These are phyloP conservation scores for Agapostemon virescens DNA, from an alignment of 2,888 invertebrate genomes.

Conservation along the genomic window DNA sequence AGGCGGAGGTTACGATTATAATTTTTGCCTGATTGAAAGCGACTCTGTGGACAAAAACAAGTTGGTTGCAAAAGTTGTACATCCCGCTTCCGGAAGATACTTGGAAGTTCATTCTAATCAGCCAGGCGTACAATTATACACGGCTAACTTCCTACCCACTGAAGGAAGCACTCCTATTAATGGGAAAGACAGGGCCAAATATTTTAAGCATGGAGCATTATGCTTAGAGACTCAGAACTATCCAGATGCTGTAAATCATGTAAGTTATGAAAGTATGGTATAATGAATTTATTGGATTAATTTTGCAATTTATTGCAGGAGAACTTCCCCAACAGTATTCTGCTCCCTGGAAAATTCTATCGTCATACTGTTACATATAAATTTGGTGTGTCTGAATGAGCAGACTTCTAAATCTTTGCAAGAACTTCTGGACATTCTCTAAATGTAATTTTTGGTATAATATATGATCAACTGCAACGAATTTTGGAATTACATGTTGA, in stretches of 20 bases:
- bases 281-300: neutral
- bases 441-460: neutral
- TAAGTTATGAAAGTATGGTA: slow-evolving; percentile 78
- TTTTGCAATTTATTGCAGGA: slow-evolving; percentile 79
- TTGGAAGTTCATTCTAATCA: slow-evolving; percentile 92
- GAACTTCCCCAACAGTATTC: slow-evolving; percentile 88
- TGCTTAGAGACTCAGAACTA: slow-evolving; percentile 96
- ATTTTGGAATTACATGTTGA: neutral
- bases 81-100: slow-evolving; percentile 87
- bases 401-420: neutral
- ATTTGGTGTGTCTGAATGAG: slow-evolving; percentile 82
- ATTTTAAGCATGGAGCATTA: slow-evolving; percentile 90
- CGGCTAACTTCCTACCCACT: slow-evolving; percentile 88
- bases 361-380: slow-evolving; percentile 88
- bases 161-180: slow-evolving; percentile 80
- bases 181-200: slow-evolving; percentile 87
- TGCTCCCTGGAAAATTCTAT: slow-evolving; percentile 88
- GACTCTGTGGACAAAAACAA: slow-evolving; percentile 77
- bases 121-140: slow-evolving; percentile 95
- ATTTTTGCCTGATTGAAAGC: slow-evolving; percentile 85
- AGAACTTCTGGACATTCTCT: neutral
- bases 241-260: slow-evolving; percentile 94
- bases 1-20: slow-evolving; percentile 89
- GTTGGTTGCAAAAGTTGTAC: slow-evolving; percentile 86
- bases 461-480: neutral